Base-by-base conservation (phyloP, 2,797 vertebrate species). In the Podargus strigoides region DNA sequence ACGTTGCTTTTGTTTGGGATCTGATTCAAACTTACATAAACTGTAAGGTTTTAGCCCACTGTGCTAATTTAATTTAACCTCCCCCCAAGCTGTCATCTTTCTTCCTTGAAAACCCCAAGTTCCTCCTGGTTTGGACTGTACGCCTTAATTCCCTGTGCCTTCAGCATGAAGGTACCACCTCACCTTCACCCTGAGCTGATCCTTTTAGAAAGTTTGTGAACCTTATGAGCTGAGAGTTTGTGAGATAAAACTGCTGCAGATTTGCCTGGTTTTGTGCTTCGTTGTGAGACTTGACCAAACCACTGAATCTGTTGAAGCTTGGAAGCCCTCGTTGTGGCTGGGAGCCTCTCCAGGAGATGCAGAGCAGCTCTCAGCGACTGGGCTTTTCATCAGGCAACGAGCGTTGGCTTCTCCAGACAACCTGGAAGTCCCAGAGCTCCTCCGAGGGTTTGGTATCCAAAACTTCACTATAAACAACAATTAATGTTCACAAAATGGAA, bases 391-490 rank as follows among this genome's bases (percentile, higher is more conserved):
- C 89, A 91, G 60, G 66, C 78, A 67, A 30, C 0, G 4, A 78
- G 27, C 3, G 2, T 27, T 88, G 89, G 74, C 88, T 94, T 64
- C 91, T 78, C 19, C 63, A 55, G 68, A 68, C 67, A 91, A 81
- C 26, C 50, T 91, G 82, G 55, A 92, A 87, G 87, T 88, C 75
- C 79, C 89, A 93, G 50, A 87, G 66, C 39, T 92, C 47, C 89
- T 93, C 79, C 0, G 7, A 78, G 91, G 69, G 27, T 84, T 95
- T 76, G 89, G 94, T 96, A 94, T 95, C 91, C 93, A 95, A 88
- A 94, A 92, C 87, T 89, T 80, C 9, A 2, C 93, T 95, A 63
- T 88, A 95, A 96, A 93, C 92, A 94, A 42, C 42, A 80, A 44
- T 17, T 83, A 76, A 85, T 78, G 82, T 69, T 87, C 79, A 76